Conservation (phyloP, 92 coral and sea anemone species). For the Siderastrea radians region DNA sequence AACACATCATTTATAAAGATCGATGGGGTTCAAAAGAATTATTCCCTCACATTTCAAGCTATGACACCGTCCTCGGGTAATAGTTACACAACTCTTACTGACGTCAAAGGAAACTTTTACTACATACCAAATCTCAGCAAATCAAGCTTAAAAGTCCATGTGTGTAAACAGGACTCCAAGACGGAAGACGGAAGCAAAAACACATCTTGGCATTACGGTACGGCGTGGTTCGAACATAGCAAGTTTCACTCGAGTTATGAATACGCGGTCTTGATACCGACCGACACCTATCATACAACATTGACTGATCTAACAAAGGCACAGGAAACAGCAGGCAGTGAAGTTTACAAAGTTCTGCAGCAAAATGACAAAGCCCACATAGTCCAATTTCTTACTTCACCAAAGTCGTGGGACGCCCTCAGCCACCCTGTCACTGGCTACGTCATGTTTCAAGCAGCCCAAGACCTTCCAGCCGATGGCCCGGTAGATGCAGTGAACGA, state of each 20-base stretch:
- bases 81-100: slow-evolving; percentile 17
- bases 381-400: too few species aligned
- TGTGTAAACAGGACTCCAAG: slow-evolving; percentile 53
- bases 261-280: neutral
- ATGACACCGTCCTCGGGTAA: neutral
- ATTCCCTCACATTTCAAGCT: neutral
- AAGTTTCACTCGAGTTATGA: neutral
- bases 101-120: too few species aligned
- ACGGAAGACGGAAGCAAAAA: slow-evolving; percentile 2
- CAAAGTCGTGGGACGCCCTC: too few species aligned
- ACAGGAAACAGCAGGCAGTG: too few species aligned
- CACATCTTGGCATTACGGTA: slow-evolving; percentile 52
- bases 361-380: too few species aligned
- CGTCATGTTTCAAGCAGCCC: too few species aligned
- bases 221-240: slow-evolving; percentile 74
- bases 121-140: neutral
- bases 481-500: too few species aligned
- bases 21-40: slow-evolving; percentile 42
- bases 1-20: slow-evolving; percentile 18
- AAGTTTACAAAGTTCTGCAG: too few species aligned
- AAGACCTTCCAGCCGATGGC: too few species aligned
- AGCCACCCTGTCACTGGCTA: too few species aligned
- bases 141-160: slow-evolving; percentile 40
- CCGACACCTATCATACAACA: too few species aligned
- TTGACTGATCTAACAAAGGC: too few species aligned